Percentiles rank a stretch among this genome's conserved stretches.
Evolutionary conservation across 2,113 vertebrate genomes (phyloP).

Genomic region (Corynorhinus townsendii): DNA sequence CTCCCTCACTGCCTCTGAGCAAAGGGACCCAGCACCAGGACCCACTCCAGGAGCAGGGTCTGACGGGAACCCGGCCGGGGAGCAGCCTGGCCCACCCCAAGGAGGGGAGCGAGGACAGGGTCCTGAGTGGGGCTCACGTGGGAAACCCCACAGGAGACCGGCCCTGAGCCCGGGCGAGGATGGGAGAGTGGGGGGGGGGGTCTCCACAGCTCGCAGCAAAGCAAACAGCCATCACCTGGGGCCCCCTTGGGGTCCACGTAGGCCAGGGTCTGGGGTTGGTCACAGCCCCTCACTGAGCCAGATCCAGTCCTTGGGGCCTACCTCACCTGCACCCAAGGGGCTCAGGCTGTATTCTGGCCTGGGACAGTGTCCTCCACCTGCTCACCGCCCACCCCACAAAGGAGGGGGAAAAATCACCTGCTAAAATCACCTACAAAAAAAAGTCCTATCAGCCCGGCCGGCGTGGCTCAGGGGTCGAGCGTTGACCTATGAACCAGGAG

Average conservation of each 20-base stretch:
- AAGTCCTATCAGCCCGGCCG: too few species aligned
- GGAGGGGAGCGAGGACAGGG: accelerated
- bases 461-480: too few species aligned
- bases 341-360: neutral
- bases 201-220: neutral
- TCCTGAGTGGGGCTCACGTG: accelerated
- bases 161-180: neutral
- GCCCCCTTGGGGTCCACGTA: accelerated
- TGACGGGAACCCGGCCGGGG: accelerated
- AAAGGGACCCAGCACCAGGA: too few species aligned
- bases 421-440: neutral
- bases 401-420: too few species aligned
- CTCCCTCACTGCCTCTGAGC: neutral
- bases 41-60: neutral
- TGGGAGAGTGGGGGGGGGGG: accelerated
- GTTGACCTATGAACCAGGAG: too few species aligned
- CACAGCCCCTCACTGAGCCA: accelerated
- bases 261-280: neutral
- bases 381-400: neutral
- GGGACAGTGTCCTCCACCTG: neutral
- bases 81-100: neutral
- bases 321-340: neutral
- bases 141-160: accelerated
- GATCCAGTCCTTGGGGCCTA: neutral
- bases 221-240: neutral